phyloP scores from a whole-genome alignment of 2,113 vertebrate genomes.

The Smithornis capensis region DNA sequence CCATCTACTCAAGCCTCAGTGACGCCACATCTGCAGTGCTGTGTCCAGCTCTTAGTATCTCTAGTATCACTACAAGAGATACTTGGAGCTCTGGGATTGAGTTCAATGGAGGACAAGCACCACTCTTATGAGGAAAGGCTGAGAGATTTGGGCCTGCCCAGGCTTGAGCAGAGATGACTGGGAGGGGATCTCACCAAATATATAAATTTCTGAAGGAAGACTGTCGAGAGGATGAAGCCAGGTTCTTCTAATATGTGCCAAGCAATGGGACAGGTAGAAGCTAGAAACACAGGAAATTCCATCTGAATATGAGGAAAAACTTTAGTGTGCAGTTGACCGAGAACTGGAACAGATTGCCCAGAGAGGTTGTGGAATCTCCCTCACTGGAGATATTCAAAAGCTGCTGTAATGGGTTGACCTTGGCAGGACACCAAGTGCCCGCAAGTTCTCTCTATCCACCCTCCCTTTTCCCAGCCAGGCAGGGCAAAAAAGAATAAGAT shows the following conservation, averaged over 20 bases:
- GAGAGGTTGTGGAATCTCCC: not conserved
- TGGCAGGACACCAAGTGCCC: too few species aligned
- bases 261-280: not conserved
- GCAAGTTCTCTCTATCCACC: too few species aligned
- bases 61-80: too few species aligned
- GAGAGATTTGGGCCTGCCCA: not conserved
- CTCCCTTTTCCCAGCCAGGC: too few species aligned
- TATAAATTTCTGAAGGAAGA: not conserved
- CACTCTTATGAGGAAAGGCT: not conserved
- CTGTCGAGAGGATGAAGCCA: not conserved
- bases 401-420: too few species aligned
- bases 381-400: not conserved
- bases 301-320: not conserved
- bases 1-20: not conserved
- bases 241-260: not conserved
- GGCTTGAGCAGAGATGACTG: not conserved
- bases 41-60: not conserved
- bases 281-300: not conserved
- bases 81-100: not conserved
- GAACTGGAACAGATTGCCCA: not conserved
- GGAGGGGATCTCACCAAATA: not conserved
- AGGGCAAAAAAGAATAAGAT: too few species aligned
- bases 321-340: not conserved
- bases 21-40: too few species aligned
- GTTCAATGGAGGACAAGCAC: not conserved